Conservation (phyloP, 2,888 invertebrate genomes). For the Trichogramma dendrolimi region DNA sequence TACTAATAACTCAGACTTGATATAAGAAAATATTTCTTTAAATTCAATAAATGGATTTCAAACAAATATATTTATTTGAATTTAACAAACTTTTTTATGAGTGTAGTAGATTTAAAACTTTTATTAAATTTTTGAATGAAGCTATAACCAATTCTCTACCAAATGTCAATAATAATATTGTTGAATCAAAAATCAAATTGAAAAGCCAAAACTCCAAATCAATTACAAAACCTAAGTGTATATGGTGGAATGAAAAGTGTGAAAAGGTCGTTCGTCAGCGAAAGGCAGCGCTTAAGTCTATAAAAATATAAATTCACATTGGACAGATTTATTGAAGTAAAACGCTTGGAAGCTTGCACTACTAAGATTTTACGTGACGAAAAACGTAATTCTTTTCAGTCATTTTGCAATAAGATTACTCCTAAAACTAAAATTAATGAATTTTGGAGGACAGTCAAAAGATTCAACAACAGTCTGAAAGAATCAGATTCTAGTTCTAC, state of each 20-base stretch:
- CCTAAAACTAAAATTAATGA: constrained; percentile 6
- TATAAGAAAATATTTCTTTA: no score
- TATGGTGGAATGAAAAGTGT: constrained; percentile 29
- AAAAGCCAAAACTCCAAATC: background rate
- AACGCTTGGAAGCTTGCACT: constrained; percentile 1
- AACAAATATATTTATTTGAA: no score
- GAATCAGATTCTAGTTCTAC: no score
- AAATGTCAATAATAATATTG: no score
- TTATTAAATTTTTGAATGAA: constrained; percentile 1
- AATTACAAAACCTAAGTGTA: background rate
- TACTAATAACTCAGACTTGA: no score
- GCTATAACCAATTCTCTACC: no score
- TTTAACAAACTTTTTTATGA: no score
- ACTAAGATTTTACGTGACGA: constrained; percentile 4
- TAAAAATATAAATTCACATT: constrained; percentile 2
- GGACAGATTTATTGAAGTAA: constrained; percentile 5
- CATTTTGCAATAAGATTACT: constrained; percentile 4
- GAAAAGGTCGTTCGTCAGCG: constrained; percentile 7
- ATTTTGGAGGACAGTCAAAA: background rate
- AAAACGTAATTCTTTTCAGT: constrained; percentile 1
- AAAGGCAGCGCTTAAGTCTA: background rate
- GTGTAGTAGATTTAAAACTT: background rate
- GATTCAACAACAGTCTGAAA: background rate
- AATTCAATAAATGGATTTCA: no score
- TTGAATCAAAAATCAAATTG: background rate